phyloP scores from a whole-genome alignment of 2,797 vertebrate species.

The Otolemur crassicaudatus region DNA sequence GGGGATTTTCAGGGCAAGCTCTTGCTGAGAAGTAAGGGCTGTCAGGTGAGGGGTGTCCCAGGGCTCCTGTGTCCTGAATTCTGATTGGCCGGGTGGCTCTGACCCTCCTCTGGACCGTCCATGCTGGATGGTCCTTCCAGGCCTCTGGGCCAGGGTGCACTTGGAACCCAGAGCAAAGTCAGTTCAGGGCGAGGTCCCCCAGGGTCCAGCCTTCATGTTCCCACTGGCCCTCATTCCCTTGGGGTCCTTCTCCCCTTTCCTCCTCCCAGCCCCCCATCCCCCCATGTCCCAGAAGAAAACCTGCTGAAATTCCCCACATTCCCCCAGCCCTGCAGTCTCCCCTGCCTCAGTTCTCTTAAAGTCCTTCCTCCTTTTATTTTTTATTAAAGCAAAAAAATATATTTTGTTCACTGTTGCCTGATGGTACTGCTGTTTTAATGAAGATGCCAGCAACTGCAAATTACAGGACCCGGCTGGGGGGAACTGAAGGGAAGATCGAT shows the following conservation, averaged over 20 bases:
- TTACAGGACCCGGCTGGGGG: neutral
- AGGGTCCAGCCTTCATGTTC: neutral
- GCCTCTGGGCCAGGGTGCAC: neutral
- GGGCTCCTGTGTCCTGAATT: neutral
- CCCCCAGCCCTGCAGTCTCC: rapidly evolving
- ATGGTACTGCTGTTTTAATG: no score
- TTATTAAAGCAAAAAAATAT: neutral
- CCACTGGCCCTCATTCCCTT: no score
- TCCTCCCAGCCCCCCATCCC: rapidly evolving
- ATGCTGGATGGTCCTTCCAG: rapidly evolving
- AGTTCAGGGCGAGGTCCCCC: neutral
- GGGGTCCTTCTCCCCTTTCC: no score
- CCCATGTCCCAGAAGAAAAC: rapidly evolving
- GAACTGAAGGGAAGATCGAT: neutral
- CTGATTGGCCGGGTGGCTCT: neutral
- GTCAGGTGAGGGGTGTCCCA: neutral
- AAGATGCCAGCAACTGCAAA: no score
- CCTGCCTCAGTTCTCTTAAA: neutral
- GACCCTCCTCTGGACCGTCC: rapidly evolving
- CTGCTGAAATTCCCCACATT: neutral
- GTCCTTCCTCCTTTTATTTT: neutral
- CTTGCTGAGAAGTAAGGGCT: rapidly evolving
- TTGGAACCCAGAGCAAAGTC: neutral
- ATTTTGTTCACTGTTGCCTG: rapidly evolving
- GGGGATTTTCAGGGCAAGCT: neutral